These are phyloP conservation scores for Stylophora pistillata DNA, from an alignment of 64 coral and sea anemone genomes.

Conservation along the genomic window DNA sequence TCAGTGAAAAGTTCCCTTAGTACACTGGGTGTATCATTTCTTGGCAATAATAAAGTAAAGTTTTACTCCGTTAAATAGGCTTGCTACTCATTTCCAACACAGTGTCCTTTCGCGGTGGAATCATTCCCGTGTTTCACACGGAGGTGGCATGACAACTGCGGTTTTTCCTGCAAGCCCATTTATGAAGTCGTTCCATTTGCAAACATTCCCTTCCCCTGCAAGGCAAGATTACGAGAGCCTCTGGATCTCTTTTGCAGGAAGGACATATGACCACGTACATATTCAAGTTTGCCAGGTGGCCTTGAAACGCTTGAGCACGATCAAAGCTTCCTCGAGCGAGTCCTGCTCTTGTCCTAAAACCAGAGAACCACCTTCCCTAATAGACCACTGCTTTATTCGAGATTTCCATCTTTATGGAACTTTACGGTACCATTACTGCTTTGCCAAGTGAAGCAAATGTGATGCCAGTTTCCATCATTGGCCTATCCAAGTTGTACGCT, in stretches of 20 bases:
- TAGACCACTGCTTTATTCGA: background rate
- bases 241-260: background rate
- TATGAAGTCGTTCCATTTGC: background rate
- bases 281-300: background rate
- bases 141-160: background rate
- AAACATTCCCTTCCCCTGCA: background rate
- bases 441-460: background rate
- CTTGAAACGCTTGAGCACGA: background rate
- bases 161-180: background rate
- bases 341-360: constrained; percentile 19
- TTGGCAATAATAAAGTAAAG: no score
- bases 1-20: no score
- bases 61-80: no score
- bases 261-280: background rate
- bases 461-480: constrained; percentile 31
- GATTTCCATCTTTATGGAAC: background rate
- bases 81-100: no score
- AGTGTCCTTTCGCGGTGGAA: no score
- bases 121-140: background rate
- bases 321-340: background rate
- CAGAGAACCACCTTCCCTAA: background rate
- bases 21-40: no score
- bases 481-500: background rate
- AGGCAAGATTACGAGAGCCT: background rate
- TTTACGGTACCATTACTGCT: background rate